phyloP scores from a whole-genome alignment of 2,113 vertebrate genomes.

The Noturus placidus region DNA sequence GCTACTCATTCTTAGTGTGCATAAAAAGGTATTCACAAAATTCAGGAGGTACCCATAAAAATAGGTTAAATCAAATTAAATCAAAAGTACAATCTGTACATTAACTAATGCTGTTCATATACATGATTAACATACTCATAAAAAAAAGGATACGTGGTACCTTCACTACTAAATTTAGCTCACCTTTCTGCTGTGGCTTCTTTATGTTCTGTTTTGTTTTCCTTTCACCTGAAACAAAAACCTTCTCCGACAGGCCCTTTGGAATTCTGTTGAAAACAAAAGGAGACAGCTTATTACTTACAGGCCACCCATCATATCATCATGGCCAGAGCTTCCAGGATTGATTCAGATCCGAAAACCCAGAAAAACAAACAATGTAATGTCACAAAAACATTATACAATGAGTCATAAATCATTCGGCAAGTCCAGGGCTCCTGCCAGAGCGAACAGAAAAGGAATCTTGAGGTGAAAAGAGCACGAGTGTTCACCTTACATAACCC shows the following conservation, averaged over 20 bases:
- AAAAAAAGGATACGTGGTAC: background rate
- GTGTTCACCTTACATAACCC: constrained; percentile 45
- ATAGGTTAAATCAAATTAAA: background rate
- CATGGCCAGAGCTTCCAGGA: constrained; percentile 8
- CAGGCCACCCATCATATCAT: constrained; percentile 31
- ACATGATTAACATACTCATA: background rate
- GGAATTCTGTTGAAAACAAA: constrained; percentile 80
- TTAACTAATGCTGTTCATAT: background rate
- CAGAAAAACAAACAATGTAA: constrained; percentile 32
- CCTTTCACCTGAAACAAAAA: constrained; percentile 71
- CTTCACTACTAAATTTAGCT: constrained; percentile 2
- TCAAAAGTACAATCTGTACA: background rate
- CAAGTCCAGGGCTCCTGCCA: constrained; percentile 30
- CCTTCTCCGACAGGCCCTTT: constrained; percentile 81
- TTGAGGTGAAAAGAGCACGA: constrained; percentile 26
- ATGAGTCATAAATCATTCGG: constrained; percentile 26
- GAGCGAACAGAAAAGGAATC: constrained; percentile 33
- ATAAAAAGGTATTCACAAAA: background rate
- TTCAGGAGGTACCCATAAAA: background rate
- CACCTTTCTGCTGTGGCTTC: constrained; percentile 74
- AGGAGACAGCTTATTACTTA: constrained; percentile 38
- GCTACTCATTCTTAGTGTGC: background rate
- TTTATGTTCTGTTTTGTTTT: constrained; percentile 62
- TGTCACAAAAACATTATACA: constrained; percentile 36
- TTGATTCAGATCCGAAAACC: constrained; percentile 27